Base-by-base conservation (phyloP, 2,888 invertebrate species). In the Malthinus seriepunctatus region DNA sequence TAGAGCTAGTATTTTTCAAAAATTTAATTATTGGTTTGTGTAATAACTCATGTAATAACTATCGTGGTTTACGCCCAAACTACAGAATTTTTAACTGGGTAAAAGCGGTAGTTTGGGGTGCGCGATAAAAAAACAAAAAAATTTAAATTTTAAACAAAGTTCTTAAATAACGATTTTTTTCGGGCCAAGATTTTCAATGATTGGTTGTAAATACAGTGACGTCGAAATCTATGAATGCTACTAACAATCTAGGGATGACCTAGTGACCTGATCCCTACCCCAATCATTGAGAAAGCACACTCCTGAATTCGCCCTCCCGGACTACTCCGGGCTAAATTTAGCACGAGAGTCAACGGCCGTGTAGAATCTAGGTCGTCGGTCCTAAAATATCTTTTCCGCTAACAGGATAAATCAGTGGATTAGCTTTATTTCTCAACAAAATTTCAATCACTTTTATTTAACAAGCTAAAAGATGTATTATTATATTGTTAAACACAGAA, bases 231-330 rank as follows among this genome's bases (percentile, higher is more conserved):
- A 63, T 67, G 67, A 65, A 62, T 60, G 59, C 52, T 38, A 38
- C 52, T 42, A 42, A 42, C 39, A 42, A 47, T 61, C 63, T 55
- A 62, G 57, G 60, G 59, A 57, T 69, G 69, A 67, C 69, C 69
- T 60, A 69, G 66, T 69, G 66, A 67, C 69, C 69, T 63, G 65
- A 53, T 67, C 67, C 66, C 62, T 50, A 56, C 54, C 39, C 49
- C 51, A 49, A 32, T 35, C 60, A 60, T 56, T 56, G 32, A 60
- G 45, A 54, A 53, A 51, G 34, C 23, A 23, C 23, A 46, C 51
- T 55, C 56, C 63, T 59, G 61, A 62, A 63, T 62, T 51, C 64
- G 58, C 64, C 64, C 51, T 56, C 39, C 59, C 47, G 56, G 45
- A 39, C 63, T 48, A 52, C 52, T 59, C 64, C 51, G 59, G 44